Percentiles rank a stretch among this genome's conserved stretches.
These are phyloP conservation scores for Ophion costatus DNA, from an alignment of 2,888 invertebrate species.

Conservation along the genomic window DNA sequence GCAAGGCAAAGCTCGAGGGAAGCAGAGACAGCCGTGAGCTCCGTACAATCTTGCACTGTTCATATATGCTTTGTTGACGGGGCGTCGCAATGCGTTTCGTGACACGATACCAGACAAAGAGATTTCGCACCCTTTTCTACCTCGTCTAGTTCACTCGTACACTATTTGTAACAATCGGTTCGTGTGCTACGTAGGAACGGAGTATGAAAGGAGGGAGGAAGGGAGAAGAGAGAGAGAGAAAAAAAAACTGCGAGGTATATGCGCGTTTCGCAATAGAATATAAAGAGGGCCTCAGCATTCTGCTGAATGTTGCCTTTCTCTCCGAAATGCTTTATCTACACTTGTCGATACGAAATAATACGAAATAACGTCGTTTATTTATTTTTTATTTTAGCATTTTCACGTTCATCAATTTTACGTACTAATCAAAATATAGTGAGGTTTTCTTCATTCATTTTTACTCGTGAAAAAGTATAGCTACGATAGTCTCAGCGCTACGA, in stretches of 20 bases:
- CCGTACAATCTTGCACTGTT: slow-evolving; percentile 33
- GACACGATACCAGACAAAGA: slow-evolving; percentile 31
- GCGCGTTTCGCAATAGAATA: not conserved
- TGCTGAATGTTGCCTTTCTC: not conserved
- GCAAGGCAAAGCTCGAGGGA: slow-evolving; percentile 21
- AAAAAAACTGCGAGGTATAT: too few relatives aligned
- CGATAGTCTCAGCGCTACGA: too few relatives aligned
- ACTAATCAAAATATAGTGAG: too few relatives aligned
- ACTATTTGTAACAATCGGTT: not conserved
- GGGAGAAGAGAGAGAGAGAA: not conserved
- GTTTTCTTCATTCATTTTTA: too few relatives aligned
- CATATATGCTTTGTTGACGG: slow-evolving; percentile 5
- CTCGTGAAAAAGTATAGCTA: too few relatives aligned
- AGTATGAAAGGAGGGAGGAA: not conserved
- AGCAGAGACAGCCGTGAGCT: slow-evolving; percentile 37
- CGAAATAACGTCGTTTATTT: too few relatives aligned
- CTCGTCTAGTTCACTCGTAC: not conserved
- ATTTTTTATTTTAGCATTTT: too few relatives aligned
- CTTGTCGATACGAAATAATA: too few relatives aligned
- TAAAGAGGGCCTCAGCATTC: not conserved
- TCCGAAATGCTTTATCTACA: too few relatives aligned
- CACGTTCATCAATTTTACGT: too few relatives aligned
- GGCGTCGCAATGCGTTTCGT: slow-evolving; percentile 36
- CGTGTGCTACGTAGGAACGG: too few relatives aligned
- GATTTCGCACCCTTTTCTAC: not conserved